These are phyloP conservation scores for Drosophila seguyi DNA, from an alignment of 1,140 invertebrate species.

Conservation along the genomic window DNA sequence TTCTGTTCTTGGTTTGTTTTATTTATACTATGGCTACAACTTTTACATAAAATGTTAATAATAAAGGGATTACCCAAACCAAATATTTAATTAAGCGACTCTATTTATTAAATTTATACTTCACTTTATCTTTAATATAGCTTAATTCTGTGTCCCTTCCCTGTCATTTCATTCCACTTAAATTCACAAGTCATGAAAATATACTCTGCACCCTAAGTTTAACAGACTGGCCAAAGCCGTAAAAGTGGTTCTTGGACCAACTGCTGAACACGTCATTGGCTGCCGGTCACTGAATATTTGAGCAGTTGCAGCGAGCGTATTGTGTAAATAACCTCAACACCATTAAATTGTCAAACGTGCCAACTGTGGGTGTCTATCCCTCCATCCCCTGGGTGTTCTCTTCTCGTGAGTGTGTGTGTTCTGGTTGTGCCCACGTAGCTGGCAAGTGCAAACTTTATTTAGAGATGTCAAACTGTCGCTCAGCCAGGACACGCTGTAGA, in stretches of 20 bases:
- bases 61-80: too few species aligned
- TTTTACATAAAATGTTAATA: too few species aligned
- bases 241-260: conserved; percentile 24
- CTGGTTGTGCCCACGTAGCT: conserved; percentile 52
- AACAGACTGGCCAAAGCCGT: conserved; percentile 5
- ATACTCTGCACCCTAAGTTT: background rate
- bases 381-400: conserved; percentile 1
- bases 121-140: too few species aligned
- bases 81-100: too few species aligned
- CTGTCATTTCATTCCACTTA: background rate
- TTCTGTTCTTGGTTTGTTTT: background rate
- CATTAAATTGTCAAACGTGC: conserved; percentile 79
- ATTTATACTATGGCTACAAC: too few species aligned
- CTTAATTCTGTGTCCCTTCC: background rate
- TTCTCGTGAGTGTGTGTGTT: background rate
- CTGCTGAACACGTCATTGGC: conserved; percentile 61
- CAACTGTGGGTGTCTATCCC: conserved; percentile 27
- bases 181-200: background rate
- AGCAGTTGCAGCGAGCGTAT: conserved; percentile 65
- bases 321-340: conserved; percentile 83
- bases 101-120: background rate
- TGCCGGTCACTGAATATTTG: conserved; percentile 68
- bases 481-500: conserved; percentile 56
- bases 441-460: conserved; percentile 79
- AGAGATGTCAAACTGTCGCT: conserved; percentile 82